Evolutionary conservation across 2,113 vertebrate genomes (phyloP).

Genomic region (Cyprinus carpio): DNA sequence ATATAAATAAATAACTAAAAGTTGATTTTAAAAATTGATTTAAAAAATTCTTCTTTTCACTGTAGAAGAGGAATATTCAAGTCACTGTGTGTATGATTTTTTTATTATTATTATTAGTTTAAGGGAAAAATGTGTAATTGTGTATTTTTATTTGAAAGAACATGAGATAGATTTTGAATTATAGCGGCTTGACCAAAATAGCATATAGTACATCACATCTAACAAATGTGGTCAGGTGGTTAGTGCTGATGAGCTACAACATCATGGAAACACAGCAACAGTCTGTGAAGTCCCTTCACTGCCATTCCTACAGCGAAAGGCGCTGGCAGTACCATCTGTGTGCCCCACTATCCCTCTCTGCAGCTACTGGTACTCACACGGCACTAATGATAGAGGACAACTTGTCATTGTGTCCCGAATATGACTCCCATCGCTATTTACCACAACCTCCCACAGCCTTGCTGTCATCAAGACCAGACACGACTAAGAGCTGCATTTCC

Average conservation of each 20-base stretch:
- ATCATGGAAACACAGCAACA: not conserved
- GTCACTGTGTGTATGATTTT: no score
- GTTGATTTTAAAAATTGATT: no score
- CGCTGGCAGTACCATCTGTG: slow-evolving; percentile 53
- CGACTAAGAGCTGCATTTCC: slow-evolving; percentile 2
- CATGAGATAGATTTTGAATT: not conserved
- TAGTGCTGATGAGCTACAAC: slow-evolving; percentile 34
- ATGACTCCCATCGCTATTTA: slow-evolving; percentile 43
- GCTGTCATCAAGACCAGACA: slow-evolving; percentile 16
- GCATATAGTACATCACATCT: not conserved
- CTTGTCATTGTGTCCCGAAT: slow-evolving; percentile 45
- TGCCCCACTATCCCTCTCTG: not conserved
- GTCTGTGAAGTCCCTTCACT: not conserved
- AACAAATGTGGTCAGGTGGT: slow-evolving; percentile 40
- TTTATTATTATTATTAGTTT: no score
- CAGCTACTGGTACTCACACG: slow-evolving; percentile 9
- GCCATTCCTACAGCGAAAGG: slow-evolving; percentile 31
- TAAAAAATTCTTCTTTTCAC: no score
- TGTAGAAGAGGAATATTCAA: no score
- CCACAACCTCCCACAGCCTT: slow-evolving; percentile 35
- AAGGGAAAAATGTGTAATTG: no score
- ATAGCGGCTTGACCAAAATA: not conserved
- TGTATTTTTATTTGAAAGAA: no score
- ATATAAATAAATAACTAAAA: no score
- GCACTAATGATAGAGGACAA: slow-evolving; percentile 49